Base-by-base conservation (phyloP, 2,113 vertebrate genomes). In the Urocitellus parryii region DNA sequence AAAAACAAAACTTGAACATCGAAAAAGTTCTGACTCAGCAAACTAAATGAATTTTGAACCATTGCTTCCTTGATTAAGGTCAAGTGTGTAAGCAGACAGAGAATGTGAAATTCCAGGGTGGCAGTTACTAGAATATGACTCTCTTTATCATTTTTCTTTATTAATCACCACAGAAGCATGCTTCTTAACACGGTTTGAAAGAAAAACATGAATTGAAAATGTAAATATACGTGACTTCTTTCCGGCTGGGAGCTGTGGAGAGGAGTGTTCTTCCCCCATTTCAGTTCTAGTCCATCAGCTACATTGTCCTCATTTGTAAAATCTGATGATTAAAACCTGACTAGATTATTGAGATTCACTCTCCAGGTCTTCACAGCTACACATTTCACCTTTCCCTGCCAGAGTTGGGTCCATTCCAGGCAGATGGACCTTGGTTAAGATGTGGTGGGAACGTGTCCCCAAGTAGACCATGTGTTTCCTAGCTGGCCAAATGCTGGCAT, bases 1-100 rank as follows among this genome's bases (percentile, higher is more conserved):
- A 86, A 95, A 94, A 95, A 39, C 34, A 86, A 95, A 87, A 87
- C 32, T 29, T 42, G 10, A 77, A 68, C 56, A 77, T 80, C 16
- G 67, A 51, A 85, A 56, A 94, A 14, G 1, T 39, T 73, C n/a
- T 94, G 79, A 91, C 51, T 93, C 74, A 91, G 42, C 51, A 83
- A 97, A 97, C 88, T 83, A 68, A 92, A 25, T 77, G 29, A 68
- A 88, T 88, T 92, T 92, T 88, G n/a, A 79, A 90, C 65, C 34
- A 79, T 86, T 70, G 4, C 73, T 93, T 77, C 73, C 32, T 87
- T 88, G 13, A 67, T 76, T 86, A 88, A 95, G 39, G 25, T 27
- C 87, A n/a, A 76, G 34, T 88, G 53, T 39, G 2, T 61, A 70
- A 96, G 58, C n/a, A 91, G 68, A 65, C 25, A 90, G 65, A 76